These are phyloP conservation scores for Tragopan temminckii DNA, from an alignment of 2,797 vertebrate genomes.

Conservation along the genomic window DNA sequence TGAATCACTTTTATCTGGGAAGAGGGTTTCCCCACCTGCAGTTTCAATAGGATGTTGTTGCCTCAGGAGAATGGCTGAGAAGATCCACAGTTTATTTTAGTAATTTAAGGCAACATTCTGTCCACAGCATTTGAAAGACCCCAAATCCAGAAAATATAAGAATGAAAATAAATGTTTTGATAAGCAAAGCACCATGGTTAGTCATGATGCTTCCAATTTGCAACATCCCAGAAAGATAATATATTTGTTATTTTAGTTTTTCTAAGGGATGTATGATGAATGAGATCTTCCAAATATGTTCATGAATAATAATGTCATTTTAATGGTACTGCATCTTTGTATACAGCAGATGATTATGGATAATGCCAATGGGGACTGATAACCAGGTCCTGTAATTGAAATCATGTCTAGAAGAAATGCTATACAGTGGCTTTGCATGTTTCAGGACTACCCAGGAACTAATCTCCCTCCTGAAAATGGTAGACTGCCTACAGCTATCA, in stretches of 20 bases:
- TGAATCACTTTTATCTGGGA: slow-evolving; percentile 52
- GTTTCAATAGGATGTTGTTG: slow-evolving; percentile 48
- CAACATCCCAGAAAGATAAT: slow-evolving; percentile 32
- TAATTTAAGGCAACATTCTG: slow-evolving; percentile 60
- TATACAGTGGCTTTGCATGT: neutral
- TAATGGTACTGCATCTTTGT: slow-evolving; percentile 53
- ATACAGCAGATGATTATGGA: slow-evolving; percentile 39
- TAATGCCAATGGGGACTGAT: slow-evolving; percentile 44
- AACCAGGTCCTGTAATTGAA: slow-evolving; percentile 51
- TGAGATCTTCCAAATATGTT: slow-evolving; percentile 61
- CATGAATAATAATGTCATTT: slow-evolving; percentile 66
- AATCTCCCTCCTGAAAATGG: slow-evolving; percentile 61
- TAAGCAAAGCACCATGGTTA: slow-evolving; percentile 57
- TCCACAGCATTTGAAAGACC: slow-evolving; percentile 19
- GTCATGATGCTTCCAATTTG: slow-evolving; percentile 66
- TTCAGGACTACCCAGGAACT: slow-evolving; percentile 48
- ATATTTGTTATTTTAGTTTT: slow-evolving; percentile 72
- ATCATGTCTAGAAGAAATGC: slow-evolving; percentile 56
- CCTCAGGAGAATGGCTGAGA: slow-evolving; percentile 54
- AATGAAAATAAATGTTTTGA: slow-evolving; percentile 66
- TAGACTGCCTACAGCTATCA: slow-evolving; percentile 70
- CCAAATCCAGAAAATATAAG: slow-evolving; percentile 41
- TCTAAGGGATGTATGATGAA: slow-evolving; percentile 56
- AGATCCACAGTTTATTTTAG: slow-evolving; percentile 57
- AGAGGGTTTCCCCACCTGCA: slow-evolving; percentile 39